A percentile compares a stretch with the other conserved stretches of the same genome.
phyloP scores from a whole-genome alignment of 2,113 vertebrate genomes.

The Axis porcinus region DNA sequence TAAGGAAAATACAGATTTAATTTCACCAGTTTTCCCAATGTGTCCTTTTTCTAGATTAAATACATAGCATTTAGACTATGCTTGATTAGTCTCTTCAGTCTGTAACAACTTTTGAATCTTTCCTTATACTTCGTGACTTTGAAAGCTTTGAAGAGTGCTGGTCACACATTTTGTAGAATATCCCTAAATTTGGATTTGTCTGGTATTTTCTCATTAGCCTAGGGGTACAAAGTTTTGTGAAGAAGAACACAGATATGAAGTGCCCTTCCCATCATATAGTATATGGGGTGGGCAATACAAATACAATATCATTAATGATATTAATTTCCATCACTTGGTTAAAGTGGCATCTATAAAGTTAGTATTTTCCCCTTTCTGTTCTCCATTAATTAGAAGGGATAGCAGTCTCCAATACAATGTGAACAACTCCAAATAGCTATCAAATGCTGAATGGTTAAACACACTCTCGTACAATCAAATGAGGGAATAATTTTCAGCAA shows the following conservation, averaged over 20 bases:
- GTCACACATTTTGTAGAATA: not conserved
- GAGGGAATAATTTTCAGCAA: not conserved
- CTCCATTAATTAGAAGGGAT: not conserved
- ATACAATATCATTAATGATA: not conserved
- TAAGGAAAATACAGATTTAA: not conserved
- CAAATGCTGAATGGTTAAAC: not conserved
- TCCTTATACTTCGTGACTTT: not conserved
- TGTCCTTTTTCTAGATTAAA: not conserved
- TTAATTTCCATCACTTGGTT: not conserved
- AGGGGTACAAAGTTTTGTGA: not conserved
- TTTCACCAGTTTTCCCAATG: not conserved
- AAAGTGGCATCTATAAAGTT: not conserved
- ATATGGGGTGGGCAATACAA: not conserved
- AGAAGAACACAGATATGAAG: not conserved
- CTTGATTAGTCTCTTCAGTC: not conserved
- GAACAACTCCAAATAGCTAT: not conserved
- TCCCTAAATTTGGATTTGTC: not conserved
- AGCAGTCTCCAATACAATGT: not conserved
- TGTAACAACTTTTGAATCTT: not conserved
- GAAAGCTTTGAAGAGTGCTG: not conserved
- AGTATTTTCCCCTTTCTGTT: not conserved
- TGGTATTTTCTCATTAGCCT: not conserved
- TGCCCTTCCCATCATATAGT: not conserved
- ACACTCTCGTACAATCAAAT: not conserved
- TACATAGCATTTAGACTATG: not conserved